These are phyloP conservation scores for Darevskia mixta DNA, from an alignment of 2,797 vertebrate species.

Conservation along the genomic window DNA sequence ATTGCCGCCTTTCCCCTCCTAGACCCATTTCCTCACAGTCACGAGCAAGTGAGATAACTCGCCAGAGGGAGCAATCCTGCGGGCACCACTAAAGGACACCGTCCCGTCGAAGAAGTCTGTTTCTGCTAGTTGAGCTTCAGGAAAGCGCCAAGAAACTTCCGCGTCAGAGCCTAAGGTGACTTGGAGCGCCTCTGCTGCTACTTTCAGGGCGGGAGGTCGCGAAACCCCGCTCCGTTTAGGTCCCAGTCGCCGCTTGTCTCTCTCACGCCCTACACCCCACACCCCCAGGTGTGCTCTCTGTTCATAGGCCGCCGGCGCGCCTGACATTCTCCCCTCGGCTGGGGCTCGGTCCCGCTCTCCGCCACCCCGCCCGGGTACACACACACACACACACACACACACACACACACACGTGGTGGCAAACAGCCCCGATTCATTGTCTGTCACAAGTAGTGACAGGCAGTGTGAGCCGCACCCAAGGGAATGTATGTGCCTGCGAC, in stretches of 20 bases:
- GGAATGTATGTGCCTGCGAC: not conserved
- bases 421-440: not conserved
- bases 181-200: not conserved
- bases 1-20: not conserved
- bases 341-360: too few relatives aligned
- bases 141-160: not conserved
- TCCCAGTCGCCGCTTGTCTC: too few relatives aligned
- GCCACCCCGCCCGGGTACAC: too few relatives aligned
- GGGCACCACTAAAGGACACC: too few relatives aligned
- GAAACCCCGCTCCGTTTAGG: not conserved
- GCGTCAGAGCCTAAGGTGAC: not conserved
- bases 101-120: too few relatives aligned
- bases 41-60: not conserved
- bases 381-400: not conserved
- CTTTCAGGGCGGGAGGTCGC: not conserved
- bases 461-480: not conserved
- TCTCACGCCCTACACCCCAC: not conserved
- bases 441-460: not conserved
- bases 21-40: not conserved
- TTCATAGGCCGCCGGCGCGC: not conserved
- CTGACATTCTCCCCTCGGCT: not conserved
- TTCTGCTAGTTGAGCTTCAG: not conserved
- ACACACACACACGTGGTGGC: not conserved
- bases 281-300: not conserved
- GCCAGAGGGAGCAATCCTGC: not conserved